These are phyloP conservation scores for Megalopta genalis DNA, from an alignment of 1,140 invertebrate genomes.

Conservation along the genomic window DNA sequence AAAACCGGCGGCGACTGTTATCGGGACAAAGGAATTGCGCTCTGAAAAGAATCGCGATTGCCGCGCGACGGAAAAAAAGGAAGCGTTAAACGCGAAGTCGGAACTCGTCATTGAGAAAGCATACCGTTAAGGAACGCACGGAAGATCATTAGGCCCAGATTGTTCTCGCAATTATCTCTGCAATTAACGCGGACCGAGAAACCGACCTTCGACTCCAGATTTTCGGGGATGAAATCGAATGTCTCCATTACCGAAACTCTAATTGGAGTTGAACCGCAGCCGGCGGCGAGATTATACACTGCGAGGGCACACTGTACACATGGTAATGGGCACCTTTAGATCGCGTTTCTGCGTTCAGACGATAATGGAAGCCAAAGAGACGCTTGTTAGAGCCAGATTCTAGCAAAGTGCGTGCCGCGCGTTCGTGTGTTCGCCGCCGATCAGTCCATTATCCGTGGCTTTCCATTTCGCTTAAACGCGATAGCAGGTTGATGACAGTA, in stretches of 20 bases:
- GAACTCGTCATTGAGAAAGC: neutral
- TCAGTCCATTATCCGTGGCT: constrained; percentile 21
- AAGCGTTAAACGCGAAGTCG: no score
- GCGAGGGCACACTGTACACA: constrained; percentile 34
- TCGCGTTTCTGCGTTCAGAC: constrained; percentile 32
- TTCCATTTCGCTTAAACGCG: constrained; percentile 4
- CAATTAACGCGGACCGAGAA: neutral
- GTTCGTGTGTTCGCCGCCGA: constrained; percentile 6
- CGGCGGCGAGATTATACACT: constrained; percentile 36
- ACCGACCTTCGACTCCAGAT: neutral
- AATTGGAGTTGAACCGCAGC: constrained; percentile 43
- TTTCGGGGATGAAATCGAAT: neutral
- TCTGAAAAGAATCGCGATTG: no score
- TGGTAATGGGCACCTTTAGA: constrained; percentile 34
- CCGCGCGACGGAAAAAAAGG: no score
- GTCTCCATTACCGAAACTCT: constrained; percentile 42
- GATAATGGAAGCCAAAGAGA: constrained; percentile 47
- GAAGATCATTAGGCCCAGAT: neutral
- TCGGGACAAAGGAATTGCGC: no score
- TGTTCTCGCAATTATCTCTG: constrained; percentile 13
- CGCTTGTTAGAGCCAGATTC: constrained; percentile 20
- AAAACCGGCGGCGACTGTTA: no score
- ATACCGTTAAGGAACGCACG: neutral
- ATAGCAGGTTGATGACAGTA: neutral
- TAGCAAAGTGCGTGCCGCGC: constrained; percentile 31